A percentile compares a stretch with the other conserved stretches of the same genome.
Evolutionary conservation across 2,797 vertebrate genomes (phyloP).

Genomic region (Uromys caudimaculatus): DNA sequence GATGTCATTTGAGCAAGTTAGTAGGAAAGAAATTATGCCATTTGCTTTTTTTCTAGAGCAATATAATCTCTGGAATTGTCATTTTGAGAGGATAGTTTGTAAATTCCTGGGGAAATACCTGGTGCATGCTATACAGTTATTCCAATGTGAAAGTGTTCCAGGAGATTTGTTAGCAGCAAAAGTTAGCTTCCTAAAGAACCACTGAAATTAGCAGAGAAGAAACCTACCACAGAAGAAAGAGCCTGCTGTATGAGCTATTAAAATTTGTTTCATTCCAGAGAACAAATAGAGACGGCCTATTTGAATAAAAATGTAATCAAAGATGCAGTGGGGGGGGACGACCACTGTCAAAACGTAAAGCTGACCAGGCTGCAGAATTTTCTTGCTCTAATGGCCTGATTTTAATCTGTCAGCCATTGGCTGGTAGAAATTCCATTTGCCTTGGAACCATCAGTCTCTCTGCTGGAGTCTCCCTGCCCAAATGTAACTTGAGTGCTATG

Average conservation of each 20-base stretch:
- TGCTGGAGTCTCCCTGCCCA: conserved; percentile 43
- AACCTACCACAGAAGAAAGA: background rate
- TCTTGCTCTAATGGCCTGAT: conserved; percentile 27
- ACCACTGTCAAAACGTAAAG: conserved; percentile 51
- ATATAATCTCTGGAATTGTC: conserved; percentile 55
- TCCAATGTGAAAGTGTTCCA: conserved; percentile 62
- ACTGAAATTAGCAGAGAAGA: background rate
- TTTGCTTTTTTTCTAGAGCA: conserved; percentile 75
- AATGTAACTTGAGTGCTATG: conserved; percentile 34
- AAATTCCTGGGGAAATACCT: conserved; percentile 66
- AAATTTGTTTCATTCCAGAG: background rate
- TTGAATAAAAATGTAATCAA: background rate
- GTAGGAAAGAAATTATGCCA: conserved; percentile 63
- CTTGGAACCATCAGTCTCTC: conserved; percentile 55
- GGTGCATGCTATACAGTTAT: conserved; percentile 50
- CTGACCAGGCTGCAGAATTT: background rate
- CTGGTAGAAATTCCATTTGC: conserved; percentile 58
- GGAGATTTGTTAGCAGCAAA: conserved; percentile 55
- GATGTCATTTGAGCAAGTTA: conserved; percentile 61
- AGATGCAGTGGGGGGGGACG: background rate
- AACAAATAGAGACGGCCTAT: background rate
- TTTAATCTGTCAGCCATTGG: background rate
- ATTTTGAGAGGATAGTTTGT: conserved; percentile 61
- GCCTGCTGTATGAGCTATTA: background rate
- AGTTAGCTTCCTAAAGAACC: conserved; percentile 46